Conservation (phyloP, 2,797 vertebrate genomes). For the Graptemys geographica region DNA sequence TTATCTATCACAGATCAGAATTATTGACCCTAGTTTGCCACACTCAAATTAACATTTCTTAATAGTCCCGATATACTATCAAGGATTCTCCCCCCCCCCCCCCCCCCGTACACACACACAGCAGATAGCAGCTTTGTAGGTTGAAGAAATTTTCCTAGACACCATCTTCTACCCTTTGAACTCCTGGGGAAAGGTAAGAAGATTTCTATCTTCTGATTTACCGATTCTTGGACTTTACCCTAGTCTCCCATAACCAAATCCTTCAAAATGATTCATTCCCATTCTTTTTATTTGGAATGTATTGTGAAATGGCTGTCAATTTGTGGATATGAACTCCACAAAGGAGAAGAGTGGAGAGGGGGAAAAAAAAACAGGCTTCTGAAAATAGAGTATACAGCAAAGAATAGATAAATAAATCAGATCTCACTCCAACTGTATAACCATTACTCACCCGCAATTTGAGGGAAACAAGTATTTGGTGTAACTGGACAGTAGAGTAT, state of each 20-base stretch:
- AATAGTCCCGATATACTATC: constrained; percentile 40
- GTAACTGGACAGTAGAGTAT: neutral
- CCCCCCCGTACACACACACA: neutral
- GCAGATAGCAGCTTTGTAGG: constrained; percentile 6
- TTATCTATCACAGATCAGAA: constrained; percentile 43
- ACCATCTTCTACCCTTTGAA: neutral
- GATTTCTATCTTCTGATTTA: neutral
- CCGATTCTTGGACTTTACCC: neutral
- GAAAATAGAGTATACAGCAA: neutral
- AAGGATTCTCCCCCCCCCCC: neutral
- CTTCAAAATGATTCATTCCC: neutral
- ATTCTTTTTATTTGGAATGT: neutral
- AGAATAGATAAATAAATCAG: neutral
- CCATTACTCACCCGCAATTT: neutral
- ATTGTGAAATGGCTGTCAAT: constrained; percentile 23
- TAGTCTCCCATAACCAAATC: neutral
- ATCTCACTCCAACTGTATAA: neutral
- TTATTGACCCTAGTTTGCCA: constrained; percentile 53
- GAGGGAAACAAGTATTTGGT: neutral
- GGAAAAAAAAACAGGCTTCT: constrained; percentile 35
- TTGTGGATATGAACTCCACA: constrained; percentile 14
- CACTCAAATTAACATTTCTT: constrained; percentile 59
- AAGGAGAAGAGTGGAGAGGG: constrained; percentile 9
- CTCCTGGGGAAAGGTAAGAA: constrained; percentile 3
- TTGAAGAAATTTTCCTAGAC: constrained; percentile 2